Percentiles rank a stretch among this genome's conserved stretches.
Evolutionary conservation across 2,113 vertebrate genomes (phyloP).

Genomic region (Misgurnus mizolepis): DNA sequence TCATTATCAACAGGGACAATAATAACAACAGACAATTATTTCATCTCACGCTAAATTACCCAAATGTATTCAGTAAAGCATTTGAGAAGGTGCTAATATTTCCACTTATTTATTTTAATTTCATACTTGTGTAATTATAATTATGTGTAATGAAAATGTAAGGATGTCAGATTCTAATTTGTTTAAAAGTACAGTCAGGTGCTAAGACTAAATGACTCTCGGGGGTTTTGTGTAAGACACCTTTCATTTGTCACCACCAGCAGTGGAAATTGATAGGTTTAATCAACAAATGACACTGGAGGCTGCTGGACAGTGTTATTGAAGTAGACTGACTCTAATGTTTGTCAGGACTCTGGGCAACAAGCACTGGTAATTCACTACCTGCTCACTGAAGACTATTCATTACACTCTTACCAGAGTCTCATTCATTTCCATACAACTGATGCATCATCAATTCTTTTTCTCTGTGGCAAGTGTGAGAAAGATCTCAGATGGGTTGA

Average conservation of each 20-base stretch:
- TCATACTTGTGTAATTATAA: conserved; percentile 7
- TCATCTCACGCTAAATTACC: conserved; percentile 8
- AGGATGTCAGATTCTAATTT: not conserved
- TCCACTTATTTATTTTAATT: not conserved
- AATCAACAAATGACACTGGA: conserved; percentile 30
- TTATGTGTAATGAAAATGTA: not conserved
- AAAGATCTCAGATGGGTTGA: conserved; percentile 22
- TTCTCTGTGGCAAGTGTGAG: conserved; percentile 41
- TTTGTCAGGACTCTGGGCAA: conserved; percentile 19
- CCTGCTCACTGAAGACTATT: conserved; percentile 26
- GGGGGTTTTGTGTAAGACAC: not conserved
- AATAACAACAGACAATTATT: conserved; percentile 12
- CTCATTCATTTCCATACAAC: conserved; percentile 48
- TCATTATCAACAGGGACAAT: not conserved
- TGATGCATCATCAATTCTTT: conserved; percentile 33
- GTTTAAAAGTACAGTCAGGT: not conserved
- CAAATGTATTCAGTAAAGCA: conserved; percentile 11
- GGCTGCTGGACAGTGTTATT: conserved; percentile 7
- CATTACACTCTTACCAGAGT: conserved; percentile 42
- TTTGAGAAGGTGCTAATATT: not conserved
- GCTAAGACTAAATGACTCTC: not conserved
- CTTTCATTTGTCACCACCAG: conserved; percentile 18
- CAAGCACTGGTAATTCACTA: conserved; percentile 41
- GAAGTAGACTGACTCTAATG: conserved; percentile 20
- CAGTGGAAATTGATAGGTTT: conserved; percentile 14